Percentiles rank a stretch among this genome's conserved stretches.
Evolutionary conservation across 1,140 invertebrate genomes (phyloP).

Genomic region (Archivesica marissinica): DNA sequence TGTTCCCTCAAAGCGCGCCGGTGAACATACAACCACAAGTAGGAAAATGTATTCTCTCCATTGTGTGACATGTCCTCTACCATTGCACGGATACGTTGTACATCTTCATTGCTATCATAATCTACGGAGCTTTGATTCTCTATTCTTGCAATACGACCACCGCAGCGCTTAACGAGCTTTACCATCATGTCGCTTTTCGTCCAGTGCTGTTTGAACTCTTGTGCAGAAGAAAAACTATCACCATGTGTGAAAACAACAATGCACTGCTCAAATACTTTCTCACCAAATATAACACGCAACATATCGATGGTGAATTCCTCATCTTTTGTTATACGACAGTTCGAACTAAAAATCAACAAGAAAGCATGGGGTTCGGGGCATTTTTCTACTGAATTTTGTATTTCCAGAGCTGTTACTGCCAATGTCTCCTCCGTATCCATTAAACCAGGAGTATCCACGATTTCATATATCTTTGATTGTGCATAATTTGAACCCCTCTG

Average conservation of each 20-base stretch:
- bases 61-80: not conserved
- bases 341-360: not conserved
- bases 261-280: conserved; percentile 8
- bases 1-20: not conserved
- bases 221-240: not conserved
- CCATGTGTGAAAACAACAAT: conserved; percentile 35
- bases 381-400: not conserved
- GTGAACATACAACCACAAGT: not conserved
- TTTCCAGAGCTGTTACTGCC: not conserved
- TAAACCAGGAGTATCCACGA: not conserved
- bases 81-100: not conserved
- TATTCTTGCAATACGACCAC: not conserved
- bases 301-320: conserved; percentile 34
- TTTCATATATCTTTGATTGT: not conserved
- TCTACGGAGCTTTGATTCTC: too few species aligned
- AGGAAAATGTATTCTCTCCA: not conserved
- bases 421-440: not conserved
- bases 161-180: conserved; percentile 6
- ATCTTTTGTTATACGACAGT: not conserved
- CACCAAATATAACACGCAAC: conserved; percentile 23
- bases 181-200: not conserved
- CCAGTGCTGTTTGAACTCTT: conserved; percentile 5
- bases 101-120: not conserved
- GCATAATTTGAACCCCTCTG: not conserved
- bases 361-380: conserved; percentile 21